Evolutionary conservation across 2,888 invertebrate genomes (phyloP), one percentile per base, ranked within the genome.

Genomic region (Machimus atricapillus): DNA sequence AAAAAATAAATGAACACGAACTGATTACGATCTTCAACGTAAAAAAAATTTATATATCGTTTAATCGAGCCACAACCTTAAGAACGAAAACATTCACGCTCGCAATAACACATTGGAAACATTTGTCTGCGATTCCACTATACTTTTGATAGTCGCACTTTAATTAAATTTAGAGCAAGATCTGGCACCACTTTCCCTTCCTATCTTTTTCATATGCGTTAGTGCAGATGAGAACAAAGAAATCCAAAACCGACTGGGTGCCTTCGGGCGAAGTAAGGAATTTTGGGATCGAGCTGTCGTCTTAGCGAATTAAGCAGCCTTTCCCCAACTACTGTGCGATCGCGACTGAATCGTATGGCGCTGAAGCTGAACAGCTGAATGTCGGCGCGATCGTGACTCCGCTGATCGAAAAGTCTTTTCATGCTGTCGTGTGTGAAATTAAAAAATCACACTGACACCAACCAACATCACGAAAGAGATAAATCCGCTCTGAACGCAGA

Each of bases 321-420:
- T 81, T 85, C 82, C 85, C 88, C 87, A 88, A 88, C 88, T 86
- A 88, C 79, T 46, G 58, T 31, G 46, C 23, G 56, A 43, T 87
- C 81, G 86, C 66, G 76, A 88, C 88, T 88, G 88, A 87, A 23
- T 37, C 34, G 46, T 58, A 19, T 3, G 9, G 34, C 58, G 66
- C 82, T 58, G 82, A 82, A 66, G 66, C 82, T 58, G 82, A 82
- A 82, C 66, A 66, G 58, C 82, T 82, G 79, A 79, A 79, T 79
- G 58, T 12, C 31, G 27, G 52, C 27, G 23, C 43, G 46, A 79
- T 79, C 40, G 46, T 46, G 27, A 9, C 52, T 52, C 43, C 27
- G 58, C 19, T 82, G 82, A 82, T 82, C 58, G 76, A 34, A 23
- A 2, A 27, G 66, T 19, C 66, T 66, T n/a, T 66, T 52, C 12